Evolutionary conservation across 1,140 invertebrate genomes (phyloP).

Genomic region (Lasaia peninsularis): DNA sequence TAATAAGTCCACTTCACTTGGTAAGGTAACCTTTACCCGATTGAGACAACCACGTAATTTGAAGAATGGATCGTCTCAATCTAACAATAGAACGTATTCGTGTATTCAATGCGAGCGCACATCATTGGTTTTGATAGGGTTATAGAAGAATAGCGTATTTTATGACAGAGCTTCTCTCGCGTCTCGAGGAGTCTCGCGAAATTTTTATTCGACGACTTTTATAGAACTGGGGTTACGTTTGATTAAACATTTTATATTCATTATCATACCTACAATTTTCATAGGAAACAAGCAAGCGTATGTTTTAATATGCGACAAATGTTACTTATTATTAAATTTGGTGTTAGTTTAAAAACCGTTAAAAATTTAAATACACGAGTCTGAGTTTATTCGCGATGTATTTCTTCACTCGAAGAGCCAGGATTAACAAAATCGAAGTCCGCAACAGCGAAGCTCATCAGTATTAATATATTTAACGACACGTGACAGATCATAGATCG

Average conservation of each 20-base stretch:
- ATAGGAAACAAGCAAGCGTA: no score
- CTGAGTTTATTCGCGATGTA: no score
- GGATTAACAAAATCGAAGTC: no score
- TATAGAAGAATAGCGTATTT: constrained; percentile 27
- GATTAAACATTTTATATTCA: background rate
- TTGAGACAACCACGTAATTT: constrained; percentile 15
- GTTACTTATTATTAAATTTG: no score
- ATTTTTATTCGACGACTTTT: constrained; percentile 23
- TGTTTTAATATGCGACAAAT: no score
- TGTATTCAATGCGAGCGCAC: constrained; percentile 34
- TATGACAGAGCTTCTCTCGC: constrained; percentile 24
- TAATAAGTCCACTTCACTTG: background rate
- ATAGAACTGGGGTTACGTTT: constrained; percentile 6
- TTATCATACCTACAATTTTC: no score
- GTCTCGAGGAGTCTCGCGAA: constrained; percentile 13
- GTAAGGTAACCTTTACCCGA: constrained; percentile 6
- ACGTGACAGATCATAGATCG: background rate
- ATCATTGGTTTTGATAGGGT: constrained; percentile 34
- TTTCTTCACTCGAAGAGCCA: no score
- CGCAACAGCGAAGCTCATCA: no score
- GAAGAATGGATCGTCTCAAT: constrained; percentile 16
- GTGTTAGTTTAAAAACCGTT: no score
- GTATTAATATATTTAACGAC: background rate
- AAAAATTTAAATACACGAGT: no score
- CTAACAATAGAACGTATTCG: constrained; percentile 29